phyloP scores from a whole-genome alignment of 2,888 invertebrate genomes.

The Cremastobaeus sp. region DNA sequence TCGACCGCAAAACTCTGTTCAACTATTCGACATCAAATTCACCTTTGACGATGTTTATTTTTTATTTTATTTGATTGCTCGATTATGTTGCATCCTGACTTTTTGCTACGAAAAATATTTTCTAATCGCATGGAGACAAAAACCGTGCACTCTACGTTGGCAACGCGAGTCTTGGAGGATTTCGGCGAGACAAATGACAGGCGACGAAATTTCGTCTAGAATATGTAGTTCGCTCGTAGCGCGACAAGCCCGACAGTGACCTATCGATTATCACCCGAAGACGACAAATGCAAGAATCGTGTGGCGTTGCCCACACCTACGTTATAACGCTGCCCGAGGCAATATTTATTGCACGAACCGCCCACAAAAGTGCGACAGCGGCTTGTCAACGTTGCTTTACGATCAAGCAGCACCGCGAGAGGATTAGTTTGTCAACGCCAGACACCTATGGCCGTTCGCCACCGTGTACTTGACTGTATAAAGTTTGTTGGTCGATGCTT shows the following conservation, averaged over 20 bases:
- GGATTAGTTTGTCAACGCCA: constrained; percentile 77
- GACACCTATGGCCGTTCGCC: constrained; percentile 64
- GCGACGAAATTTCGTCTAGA: no score
- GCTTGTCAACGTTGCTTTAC: constrained; percentile 72
- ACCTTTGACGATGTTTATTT: no score
- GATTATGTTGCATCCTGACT: no score
- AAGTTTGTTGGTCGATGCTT: constrained; percentile 43
- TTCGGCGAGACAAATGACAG: no score
- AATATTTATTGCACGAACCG: constrained; percentile 70
- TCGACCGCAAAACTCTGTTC: no score
- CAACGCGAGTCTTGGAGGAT: no score
- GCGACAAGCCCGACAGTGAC: constrained; percentile 50
- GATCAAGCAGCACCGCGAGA: constrained; percentile 70
- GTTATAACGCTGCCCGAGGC: constrained; percentile 59
- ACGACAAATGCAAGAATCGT: constrained; percentile 54
- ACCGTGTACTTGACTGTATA: constrained; percentile 41
- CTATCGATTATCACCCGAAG: constrained; percentile 57
- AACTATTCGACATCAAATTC: no score
- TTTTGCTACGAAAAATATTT: no score
- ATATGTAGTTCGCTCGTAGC: constrained; percentile 17
- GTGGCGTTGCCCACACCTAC: constrained; percentile 45
- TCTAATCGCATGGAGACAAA: no score
- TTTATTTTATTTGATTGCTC: no score
- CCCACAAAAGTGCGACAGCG: constrained; percentile 71
- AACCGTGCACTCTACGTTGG: no score